Conservation (phyloP, 2,888 invertebrate species). For the Tolmerus cingulatus region DNA sequence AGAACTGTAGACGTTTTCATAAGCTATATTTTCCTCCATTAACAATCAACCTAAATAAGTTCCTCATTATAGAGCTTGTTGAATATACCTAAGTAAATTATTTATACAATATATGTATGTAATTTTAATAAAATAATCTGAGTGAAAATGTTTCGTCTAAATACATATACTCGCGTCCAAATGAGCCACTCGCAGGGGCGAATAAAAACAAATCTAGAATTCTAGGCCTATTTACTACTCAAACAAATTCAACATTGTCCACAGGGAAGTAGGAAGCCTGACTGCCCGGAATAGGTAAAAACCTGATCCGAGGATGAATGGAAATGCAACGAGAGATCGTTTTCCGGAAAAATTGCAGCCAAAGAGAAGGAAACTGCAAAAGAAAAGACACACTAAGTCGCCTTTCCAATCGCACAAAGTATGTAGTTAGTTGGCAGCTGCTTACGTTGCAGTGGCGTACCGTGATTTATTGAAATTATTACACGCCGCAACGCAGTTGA, state of each 20-base stretch:
- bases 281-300: neutral
- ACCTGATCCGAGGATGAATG: neutral
- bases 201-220: too few relatives aligned
- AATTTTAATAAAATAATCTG: too few relatives aligned
- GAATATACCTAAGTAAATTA: too few relatives aligned
- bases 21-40: too few relatives aligned
- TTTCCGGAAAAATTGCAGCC: neutral
- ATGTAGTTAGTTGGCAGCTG: neutral
- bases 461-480: constrained; percentile 13
- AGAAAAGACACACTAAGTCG: neutral
- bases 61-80: too few relatives aligned
- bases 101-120: too few relatives aligned
- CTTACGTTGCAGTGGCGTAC: neutral
- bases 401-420: neutral
- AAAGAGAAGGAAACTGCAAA: neutral
- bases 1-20: too few relatives aligned
- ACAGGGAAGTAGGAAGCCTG: neutral
- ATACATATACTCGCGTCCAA: too few relatives aligned
- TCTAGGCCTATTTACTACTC: neutral
- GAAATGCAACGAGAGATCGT: neutral
- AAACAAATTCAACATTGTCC: neutral
- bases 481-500: neutral
- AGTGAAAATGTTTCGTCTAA: too few relatives aligned
- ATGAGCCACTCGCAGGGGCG: too few relatives aligned
- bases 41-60: too few relatives aligned